Evolutionary conservation across 2,113 vertebrate genomes (phyloP).

Genomic region (Passer montanus): DNA sequence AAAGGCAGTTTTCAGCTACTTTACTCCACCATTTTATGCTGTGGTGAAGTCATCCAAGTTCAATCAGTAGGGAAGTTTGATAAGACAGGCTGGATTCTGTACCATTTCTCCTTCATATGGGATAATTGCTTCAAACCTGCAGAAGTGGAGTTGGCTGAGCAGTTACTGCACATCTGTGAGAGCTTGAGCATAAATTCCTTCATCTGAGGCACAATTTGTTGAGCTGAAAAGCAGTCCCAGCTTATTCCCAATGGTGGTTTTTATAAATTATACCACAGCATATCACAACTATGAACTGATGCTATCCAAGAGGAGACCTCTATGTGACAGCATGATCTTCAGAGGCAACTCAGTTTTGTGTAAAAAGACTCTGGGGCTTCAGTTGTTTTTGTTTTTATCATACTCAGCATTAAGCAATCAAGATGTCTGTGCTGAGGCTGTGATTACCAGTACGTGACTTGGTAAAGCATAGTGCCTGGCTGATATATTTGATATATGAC

Average conservation of each 20-base stretch:
- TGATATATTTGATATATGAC: background rate
- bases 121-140: background rate
- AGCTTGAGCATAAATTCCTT: background rate
- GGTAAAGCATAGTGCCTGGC: background rate
- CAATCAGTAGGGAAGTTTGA: background rate
- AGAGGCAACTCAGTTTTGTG: background rate
- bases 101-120: background rate
- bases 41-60: background rate
- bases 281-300: background rate
- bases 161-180: background rate
- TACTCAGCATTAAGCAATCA: background rate
- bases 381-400: background rate
- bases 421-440: background rate
- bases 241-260: background rate
- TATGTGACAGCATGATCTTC: background rate
- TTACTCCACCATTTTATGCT: background rate
- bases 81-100: background rate
- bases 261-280: background rate
- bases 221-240: background rate
- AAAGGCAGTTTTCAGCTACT: background rate
- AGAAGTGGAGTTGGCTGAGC: background rate
- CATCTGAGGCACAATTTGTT: background rate
- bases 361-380: background rate
- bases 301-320: background rate
- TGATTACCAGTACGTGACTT: background rate